Evolutionary conservation across 2,113 vertebrate species (phyloP).

Genomic region (Grammomys surdaster): DNA sequence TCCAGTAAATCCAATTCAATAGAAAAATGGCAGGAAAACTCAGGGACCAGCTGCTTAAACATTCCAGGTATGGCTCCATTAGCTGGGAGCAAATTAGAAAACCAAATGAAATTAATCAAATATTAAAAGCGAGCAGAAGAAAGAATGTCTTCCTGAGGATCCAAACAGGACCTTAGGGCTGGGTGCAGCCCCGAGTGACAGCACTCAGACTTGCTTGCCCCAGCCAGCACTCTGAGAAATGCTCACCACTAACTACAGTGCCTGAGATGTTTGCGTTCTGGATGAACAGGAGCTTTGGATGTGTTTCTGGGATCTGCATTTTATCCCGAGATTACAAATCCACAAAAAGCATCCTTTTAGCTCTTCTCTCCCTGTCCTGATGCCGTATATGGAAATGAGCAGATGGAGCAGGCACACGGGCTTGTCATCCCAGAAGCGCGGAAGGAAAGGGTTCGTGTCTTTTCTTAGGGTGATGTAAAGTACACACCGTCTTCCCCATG

Average conservation of each 20-base stretch:
- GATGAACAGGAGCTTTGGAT: background rate
- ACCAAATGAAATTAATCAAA: slow-evolving; percentile 25
- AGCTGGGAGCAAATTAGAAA: slow-evolving; percentile 62
- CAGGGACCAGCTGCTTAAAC: background rate
- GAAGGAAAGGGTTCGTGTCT: slow-evolving; percentile 22
- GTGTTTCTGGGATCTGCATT: slow-evolving; percentile 9
- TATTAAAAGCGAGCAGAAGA: background rate
- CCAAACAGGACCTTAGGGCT: background rate
- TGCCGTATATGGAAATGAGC: background rate
- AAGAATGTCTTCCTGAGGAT: background rate
- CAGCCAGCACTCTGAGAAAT: background rate
- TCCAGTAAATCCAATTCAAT: background rate
- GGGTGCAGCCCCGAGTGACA: background rate
- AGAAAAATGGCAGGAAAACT: background rate
- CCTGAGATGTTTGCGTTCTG: background rate
- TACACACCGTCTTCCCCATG: background rate
- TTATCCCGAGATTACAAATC: slow-evolving; percentile 56
- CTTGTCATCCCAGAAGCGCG: background rate
- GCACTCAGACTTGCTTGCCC: background rate
- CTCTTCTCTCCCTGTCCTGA: slow-evolving; percentile 6
- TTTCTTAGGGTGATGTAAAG: background rate
- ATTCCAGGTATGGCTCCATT: background rate
- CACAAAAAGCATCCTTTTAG: background rate
- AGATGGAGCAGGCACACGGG: background rate
- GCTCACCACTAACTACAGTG: background rate